A percentile compares a stretch with the other conserved stretches of the same genome.
Evolutionary conservation across 1,140 invertebrate genomes (phyloP).

Genomic region (Ylistrum balloti): DNA sequence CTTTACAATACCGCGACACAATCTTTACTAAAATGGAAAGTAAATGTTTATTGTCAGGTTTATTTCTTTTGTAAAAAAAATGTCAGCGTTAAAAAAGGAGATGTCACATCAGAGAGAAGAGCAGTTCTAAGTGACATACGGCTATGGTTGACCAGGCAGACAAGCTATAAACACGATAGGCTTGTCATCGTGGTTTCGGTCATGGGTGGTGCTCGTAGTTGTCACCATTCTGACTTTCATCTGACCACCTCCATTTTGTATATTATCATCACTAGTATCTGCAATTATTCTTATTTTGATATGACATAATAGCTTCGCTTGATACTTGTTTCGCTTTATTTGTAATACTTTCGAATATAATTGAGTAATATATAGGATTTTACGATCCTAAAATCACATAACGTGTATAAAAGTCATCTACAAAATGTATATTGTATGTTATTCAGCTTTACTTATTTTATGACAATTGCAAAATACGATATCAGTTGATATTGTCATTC

Average conservation of each 20-base stretch:
- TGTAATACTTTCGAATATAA: no score
- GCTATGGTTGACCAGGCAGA: background rate
- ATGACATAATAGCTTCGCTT: background rate
- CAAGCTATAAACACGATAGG: slow-evolving; percentile 14
- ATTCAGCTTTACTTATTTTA: no score
- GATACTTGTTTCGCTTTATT: background rate
- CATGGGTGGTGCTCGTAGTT: background rate
- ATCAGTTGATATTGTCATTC: no score
- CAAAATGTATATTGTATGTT: no score
- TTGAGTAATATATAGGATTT: no score
- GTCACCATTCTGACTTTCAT: slow-evolving; percentile 10
- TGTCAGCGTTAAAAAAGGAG: background rate
- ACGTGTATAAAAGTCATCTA: no score
- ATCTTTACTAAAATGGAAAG: no score
- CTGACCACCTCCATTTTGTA: slow-evolving; percentile 26
- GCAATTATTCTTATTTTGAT: background rate
- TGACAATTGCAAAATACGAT: no score
- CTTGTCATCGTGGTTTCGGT: background rate
- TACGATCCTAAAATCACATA: no score
- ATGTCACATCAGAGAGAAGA: slow-evolving; percentile 9
- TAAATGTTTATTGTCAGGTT: background rate
- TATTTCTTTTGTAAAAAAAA: background rate
- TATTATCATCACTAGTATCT: background rate
- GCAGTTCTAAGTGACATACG: background rate
- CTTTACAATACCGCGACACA: no score